Evolutionary conservation across 2,888 invertebrate species (phyloP).

Genomic region (Pheosia tremula): DNA sequence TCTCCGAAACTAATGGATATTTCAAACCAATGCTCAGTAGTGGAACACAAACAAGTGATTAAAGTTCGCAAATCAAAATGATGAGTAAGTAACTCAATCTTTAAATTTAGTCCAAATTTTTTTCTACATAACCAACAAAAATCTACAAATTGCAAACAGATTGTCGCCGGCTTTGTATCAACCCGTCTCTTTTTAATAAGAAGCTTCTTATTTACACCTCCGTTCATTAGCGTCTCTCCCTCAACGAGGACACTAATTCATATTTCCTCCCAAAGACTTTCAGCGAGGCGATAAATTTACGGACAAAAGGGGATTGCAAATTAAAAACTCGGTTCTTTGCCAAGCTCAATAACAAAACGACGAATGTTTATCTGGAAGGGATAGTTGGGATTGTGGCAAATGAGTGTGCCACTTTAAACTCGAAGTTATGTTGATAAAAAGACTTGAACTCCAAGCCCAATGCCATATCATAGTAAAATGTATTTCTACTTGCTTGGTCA

Average conservation of each 20-base stretch:
- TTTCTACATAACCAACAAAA: too few relatives aligned
- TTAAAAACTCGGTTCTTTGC: constrained; percentile 73
- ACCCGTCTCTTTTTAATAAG: constrained; percentile 32
- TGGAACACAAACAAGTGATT: too few relatives aligned
- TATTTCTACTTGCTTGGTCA: too few relatives aligned
- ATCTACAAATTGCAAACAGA: constrained; percentile 18
- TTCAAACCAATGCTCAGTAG: too few relatives aligned
- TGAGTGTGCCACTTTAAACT: neutral
- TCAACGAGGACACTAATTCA: constrained; percentile 70
- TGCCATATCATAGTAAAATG: too few relatives aligned
- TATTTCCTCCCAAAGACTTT: constrained; percentile 71
- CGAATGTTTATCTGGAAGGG: constrained; percentile 49
- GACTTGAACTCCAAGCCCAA: too few relatives aligned
- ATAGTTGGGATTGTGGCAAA: constrained; percentile 22
- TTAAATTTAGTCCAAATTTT: too few relatives aligned
- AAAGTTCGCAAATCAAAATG: too few relatives aligned
- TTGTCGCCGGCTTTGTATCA: constrained; percentile 28
- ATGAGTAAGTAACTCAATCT: too few relatives aligned
- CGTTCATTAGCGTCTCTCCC: constrained; percentile 63
- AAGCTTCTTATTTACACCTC: constrained; percentile 46
- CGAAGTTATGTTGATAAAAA: neutral
- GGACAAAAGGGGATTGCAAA: constrained; percentile 73
- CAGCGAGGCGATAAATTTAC: constrained; percentile 72
- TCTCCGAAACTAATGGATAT: too few relatives aligned
- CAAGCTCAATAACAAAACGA: constrained; percentile 61